These are phyloP conservation scores for Zygothrica quintamaculata DNA, from an alignment of 2,888 invertebrate genomes.

Conservation along the genomic window DNA sequence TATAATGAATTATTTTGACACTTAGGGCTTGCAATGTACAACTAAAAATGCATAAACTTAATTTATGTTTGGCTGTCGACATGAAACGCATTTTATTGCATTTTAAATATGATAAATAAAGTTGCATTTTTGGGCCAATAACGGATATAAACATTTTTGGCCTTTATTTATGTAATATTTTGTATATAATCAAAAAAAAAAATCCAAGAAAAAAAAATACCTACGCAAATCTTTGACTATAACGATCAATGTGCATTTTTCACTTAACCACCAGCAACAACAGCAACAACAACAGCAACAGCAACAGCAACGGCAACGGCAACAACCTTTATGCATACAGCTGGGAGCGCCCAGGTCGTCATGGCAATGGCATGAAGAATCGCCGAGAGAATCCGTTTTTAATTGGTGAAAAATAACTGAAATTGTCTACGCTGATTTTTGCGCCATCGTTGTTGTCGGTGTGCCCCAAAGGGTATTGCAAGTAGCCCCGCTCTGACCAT, in stretches of 20 bases:
- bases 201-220: constrained; percentile 47
- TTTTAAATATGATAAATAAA: constrained; percentile 83
- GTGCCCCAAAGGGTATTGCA: constrained; percentile 55
- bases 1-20: constrained; percentile 83
- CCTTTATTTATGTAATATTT: constrained; percentile 41
- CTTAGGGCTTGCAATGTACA: constrained; percentile 72
- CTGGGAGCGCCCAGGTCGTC: constrained; percentile 53
- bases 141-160: constrained; percentile 22
- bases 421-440: constrained; percentile 69
- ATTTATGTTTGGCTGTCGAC: constrained; percentile 73
- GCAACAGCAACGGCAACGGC: constrained; percentile 8
- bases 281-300: constrained; percentile 34
- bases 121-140: constrained; percentile 47
- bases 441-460: constrained; percentile 18
- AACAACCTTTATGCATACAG: constrained; percentile 33
- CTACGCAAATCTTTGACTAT: constrained; percentile 40
- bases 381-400: constrained; percentile 72
- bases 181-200: constrained; percentile 5
- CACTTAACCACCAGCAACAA: constrained; percentile 53
- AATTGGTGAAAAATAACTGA: constrained; percentile 76
- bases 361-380: constrained; percentile 57
- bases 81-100: constrained; percentile 80
- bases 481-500: constrained; percentile 60
- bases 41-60: constrained; percentile 72
- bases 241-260: constrained; percentile 52